Conservation (phyloP, 2,888 invertebrate species). For the Tetranychus piercei region DNA sequence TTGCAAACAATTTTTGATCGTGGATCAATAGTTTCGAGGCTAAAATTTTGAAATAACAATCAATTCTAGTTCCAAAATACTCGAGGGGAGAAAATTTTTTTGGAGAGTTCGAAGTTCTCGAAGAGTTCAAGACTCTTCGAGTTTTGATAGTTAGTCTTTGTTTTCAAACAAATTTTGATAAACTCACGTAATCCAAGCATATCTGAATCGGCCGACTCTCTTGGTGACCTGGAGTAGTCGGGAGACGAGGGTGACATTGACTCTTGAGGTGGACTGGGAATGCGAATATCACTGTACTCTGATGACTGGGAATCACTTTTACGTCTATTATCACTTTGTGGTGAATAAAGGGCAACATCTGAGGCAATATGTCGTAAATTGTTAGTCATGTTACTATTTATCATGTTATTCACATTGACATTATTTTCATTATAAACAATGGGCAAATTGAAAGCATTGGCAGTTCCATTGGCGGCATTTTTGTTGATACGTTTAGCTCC, state of each 20-base stretch:
- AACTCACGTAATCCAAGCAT: constrained; percentile 18
- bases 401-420: neutral
- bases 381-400: neutral
- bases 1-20: no score
- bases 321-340: neutral
- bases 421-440: neutral
- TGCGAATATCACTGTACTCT: constrained; percentile 5
- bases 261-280: constrained; percentile 16
- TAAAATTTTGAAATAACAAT: no score
- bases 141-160: no score
- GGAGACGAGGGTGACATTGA: constrained; percentile 19
- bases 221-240: constrained; percentile 17
- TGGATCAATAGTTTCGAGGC: no score
- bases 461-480: neutral
- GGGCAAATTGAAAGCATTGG: neutral
- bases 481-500: neutral
- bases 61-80: no score
- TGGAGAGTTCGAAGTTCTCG: no score
- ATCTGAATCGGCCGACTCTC: constrained; percentile 21
- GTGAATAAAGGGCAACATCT: constrained; percentile 16
- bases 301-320: constrained; percentile 13
- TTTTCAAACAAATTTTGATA: neutral
- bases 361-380: constrained; percentile 18
- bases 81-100: no score
- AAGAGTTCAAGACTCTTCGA: no score